Evolutionary conservation across 2,113 vertebrate genomes (phyloP), one percentile per base, ranked within the genome.

Genomic region (Thalassoma bifasciatum): DNA sequence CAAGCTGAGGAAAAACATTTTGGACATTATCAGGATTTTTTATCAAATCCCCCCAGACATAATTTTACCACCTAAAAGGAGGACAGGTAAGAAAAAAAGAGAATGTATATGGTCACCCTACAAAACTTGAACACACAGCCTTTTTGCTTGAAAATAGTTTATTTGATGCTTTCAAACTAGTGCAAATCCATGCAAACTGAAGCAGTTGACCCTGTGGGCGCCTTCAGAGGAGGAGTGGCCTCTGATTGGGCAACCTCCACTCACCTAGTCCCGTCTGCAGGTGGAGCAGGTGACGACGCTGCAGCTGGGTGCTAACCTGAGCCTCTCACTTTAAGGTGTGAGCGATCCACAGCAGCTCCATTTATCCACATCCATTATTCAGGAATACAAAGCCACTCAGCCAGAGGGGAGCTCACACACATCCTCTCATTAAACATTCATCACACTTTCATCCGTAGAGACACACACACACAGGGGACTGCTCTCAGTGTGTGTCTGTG

Each of bases 111-210:
- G n/a, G n/a, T n/a, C n/a, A n/a, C n/a, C n/a, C n/a, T n/a, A n/a
- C n/a, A n/a, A 30, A 30, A 30, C 30, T 6, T 30, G 30, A 3
- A 30, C 30, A 30, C 30, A 30, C 30, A 30, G 3, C 30, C 30
- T 30, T 50, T 37, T 72, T 71, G 51, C 65, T 84, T 81, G 61
- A 90, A 92, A 92, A 90, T 92, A 87, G 37, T 71, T 89, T 85
- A 81, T 80, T 89, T 82, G 57, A 79, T 54, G 42, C 19, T 69
- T 85, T 88, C 57, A 83, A 83, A 90, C 84, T 88, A 90, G 91
- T 93, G 91, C 90, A 93, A 93, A 91, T 84, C 82, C 88, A 93
- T 93, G 91, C 92, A 92, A 91, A 85, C 58, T 64, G 76, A 83
- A 81, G 66, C 38, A 36, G 37, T 69, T 34, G 22, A 78, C 71